Conservation (phyloP, 2,797 vertebrate genomes). For the Oreonectes daqikongensis region DNA sequence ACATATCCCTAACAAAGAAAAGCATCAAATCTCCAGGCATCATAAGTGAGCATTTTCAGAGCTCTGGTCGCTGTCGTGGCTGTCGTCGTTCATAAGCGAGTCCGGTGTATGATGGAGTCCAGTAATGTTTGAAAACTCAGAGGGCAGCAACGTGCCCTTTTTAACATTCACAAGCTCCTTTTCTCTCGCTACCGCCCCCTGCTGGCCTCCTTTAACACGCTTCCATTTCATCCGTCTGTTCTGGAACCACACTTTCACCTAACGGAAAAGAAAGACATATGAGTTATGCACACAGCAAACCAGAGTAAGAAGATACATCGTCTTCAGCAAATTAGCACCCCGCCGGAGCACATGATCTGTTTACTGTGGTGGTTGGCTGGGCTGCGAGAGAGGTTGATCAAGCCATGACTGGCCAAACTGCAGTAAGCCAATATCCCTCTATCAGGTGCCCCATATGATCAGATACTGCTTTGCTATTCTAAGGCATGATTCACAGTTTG, state of each 20-base stretch:
- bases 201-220: constrained; percentile 96
- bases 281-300: constrained; percentile 1
- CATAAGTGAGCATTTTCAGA: constrained; percentile 97
- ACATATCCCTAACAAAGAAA: constrained; percentile 3
- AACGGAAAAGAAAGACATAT: constrained; percentile 21
- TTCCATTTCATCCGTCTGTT: constrained; percentile 99
- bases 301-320: not conserved
- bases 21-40: constrained; percentile 65
- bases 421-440: constrained; percentile 53
- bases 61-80: constrained; percentile 97
- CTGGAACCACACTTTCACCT: constrained; percentile 99
- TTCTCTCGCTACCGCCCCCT: constrained; percentile 92
- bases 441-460: constrained; percentile 32
- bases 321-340: constrained; percentile 1
- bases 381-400: constrained; percentile 6
- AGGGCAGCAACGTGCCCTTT: constrained; percentile 93
- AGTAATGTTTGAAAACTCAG: constrained; percentile 92
- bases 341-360: not conserved
- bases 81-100: constrained; percentile 95
- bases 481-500: constrained; percentile 31
- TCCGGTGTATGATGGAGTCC: constrained; percentile 93
- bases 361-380: constrained; percentile 38
- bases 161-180: constrained; percentile 99
- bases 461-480: constrained; percentile 44
- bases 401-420: constrained; percentile 51